Conservation (phyloP, 2,888 invertebrate species). For the Fragum fragum region DNA sequence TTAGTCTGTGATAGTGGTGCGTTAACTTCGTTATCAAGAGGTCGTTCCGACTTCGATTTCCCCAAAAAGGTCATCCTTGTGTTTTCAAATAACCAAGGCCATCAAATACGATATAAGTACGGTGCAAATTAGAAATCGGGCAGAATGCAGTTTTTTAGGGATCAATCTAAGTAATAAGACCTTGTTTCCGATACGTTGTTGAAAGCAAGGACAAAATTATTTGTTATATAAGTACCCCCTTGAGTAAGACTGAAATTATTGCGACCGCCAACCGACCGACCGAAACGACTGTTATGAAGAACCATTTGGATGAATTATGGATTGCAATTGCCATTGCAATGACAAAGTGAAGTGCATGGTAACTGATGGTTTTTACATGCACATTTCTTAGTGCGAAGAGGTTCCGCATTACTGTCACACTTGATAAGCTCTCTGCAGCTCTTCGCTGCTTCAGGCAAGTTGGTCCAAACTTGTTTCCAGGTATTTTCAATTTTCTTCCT, state of each 20-base stretch:
- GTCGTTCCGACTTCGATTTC: not conserved
- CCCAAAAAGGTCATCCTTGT: not conserved
- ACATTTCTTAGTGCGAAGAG: constrained; percentile 11
- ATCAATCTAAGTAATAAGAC: not conserved
- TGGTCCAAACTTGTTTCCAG: constrained; percentile 47
- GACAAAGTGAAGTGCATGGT: not conserved
- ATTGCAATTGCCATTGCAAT: constrained; percentile 11
- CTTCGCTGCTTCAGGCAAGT: constrained; percentile 31
- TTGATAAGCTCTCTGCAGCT: constrained; percentile 43
- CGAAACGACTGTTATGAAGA: not conserved
- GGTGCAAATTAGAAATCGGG: not conserved
- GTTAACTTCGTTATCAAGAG: not conserved
- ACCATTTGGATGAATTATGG: not conserved
- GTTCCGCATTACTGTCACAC: constrained; percentile 39
- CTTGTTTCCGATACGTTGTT: not conserved
- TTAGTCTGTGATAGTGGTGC: too few species aligned
- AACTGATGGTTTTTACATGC: constrained; percentile 1
- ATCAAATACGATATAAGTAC: not conserved
- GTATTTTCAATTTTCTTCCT: constrained; percentile 15
- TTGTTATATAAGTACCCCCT: not conserved
- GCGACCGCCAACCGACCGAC: not conserved
- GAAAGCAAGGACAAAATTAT: not conserved
- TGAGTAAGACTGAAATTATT: not conserved
- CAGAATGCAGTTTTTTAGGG: not conserved
- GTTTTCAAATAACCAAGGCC: not conserved